A percentile compares a stretch with the other conserved stretches of the same genome.
Conservation (phyloP, 2,888 invertebrate species). For the Argyresthia goedartella region DNA sequence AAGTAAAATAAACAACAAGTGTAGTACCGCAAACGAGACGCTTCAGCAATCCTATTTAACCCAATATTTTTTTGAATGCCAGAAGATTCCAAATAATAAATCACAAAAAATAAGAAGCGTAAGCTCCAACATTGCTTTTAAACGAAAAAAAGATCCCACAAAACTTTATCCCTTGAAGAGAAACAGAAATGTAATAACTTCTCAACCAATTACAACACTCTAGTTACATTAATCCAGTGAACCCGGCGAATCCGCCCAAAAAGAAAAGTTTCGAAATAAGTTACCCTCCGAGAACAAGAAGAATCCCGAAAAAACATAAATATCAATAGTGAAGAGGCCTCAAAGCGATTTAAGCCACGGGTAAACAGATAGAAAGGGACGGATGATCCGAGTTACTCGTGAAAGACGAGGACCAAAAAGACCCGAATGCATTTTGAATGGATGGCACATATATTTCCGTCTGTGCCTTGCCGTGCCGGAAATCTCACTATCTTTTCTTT, state of each 20-base stretch:
- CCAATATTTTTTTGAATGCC: too few species aligned
- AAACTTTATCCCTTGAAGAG: constrained; percentile 48
- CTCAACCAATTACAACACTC: constrained; percentile 57
- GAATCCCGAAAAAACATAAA: constrained; percentile 53
- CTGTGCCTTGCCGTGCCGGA: not conserved
- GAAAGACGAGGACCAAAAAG: constrained; percentile 32
- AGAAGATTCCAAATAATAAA: not conserved
- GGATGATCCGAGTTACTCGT: constrained; percentile 10
- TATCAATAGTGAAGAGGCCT: constrained; percentile 53
- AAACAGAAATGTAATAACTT: constrained; percentile 56
- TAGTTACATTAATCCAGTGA: constrained; percentile 54
- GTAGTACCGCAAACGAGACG: constrained; percentile 3
- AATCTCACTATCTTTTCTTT: too few species aligned
- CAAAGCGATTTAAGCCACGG: constrained; percentile 31
- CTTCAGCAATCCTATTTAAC: too few species aligned
- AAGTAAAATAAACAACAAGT: not conserved
- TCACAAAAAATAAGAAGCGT: constrained; percentile 3
- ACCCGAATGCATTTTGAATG: constrained; percentile 45
- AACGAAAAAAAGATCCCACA: constrained; percentile 34
- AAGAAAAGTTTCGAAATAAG: constrained; percentile 55
- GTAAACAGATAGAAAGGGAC: constrained; percentile 15
- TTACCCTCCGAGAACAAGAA: constrained; percentile 33
- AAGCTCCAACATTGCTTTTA: constrained; percentile 33
- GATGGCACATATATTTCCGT: constrained; percentile 31
- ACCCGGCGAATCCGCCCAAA: constrained; percentile 38